A percentile compares a stretch with the other conserved stretches of the same genome.
Evolutionary conservation across 2,797 vertebrate genomes (phyloP).

Genomic region (Chlorospingus semifuscus): DNA sequence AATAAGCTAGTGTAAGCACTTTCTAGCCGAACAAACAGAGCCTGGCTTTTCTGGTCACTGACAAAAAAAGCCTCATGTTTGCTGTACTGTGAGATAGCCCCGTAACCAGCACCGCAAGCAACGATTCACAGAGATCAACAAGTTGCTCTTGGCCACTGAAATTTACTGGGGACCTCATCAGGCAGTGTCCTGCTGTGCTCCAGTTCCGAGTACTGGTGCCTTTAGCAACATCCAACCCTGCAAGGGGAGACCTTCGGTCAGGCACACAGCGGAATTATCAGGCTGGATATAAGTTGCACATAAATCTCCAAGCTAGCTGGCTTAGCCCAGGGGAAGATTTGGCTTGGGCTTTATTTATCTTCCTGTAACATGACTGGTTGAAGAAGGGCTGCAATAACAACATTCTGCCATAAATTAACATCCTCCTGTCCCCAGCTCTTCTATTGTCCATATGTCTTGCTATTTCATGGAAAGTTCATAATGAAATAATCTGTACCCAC

Average conservation of each 20-base stretch:
- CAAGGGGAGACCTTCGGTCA: slow-evolving; percentile 34
- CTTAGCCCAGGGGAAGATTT: background rate
- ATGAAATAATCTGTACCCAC: background rate
- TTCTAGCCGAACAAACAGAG: slow-evolving; percentile 62
- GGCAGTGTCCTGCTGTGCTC: slow-evolving; percentile 8
- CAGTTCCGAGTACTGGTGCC: background rate
- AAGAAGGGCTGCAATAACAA: slow-evolving; percentile 48
- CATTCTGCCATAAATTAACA: slow-evolving; percentile 6
- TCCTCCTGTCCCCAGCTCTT: background rate
- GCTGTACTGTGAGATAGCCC: slow-evolving; percentile 38
- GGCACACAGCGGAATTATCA: background rate
- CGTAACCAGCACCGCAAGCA: background rate
- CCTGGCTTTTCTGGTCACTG: slow-evolving; percentile 30
- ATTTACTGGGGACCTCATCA: slow-evolving; percentile 22
- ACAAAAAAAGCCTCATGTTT: slow-evolving; percentile 34
- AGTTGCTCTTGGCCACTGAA: slow-evolving; percentile 50
- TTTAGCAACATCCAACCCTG: slow-evolving; percentile 43
- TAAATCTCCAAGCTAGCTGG: slow-evolving; percentile 25
- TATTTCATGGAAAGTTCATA: slow-evolving; percentile 11
- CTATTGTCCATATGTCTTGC: background rate
- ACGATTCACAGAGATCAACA: background rate
- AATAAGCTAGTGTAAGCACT: slow-evolving; percentile 66
- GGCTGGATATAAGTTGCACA: slow-evolving; percentile 10
- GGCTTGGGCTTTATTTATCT: slow-evolving; percentile 46
- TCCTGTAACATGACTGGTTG: slow-evolving; percentile 37